A percentile compares a stretch with the other conserved stretches of the same genome.
Conservation (phyloP, 35 echinoderm and acorn worm species). For the Apostichopus japonicus region DNA sequence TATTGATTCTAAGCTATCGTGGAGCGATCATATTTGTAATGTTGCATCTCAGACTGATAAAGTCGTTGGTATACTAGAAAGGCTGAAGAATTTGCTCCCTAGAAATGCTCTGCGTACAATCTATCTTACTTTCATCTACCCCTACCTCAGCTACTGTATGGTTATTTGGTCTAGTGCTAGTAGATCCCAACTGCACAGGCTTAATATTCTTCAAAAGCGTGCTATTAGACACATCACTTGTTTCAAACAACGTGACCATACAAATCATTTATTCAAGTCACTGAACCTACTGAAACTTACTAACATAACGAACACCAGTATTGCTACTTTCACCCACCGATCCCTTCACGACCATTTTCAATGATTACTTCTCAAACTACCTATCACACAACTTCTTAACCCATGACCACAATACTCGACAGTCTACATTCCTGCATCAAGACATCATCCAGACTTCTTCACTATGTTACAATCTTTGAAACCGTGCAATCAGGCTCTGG, state of each 20-base stretch:
- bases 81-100: background rate
- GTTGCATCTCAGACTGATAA: no score
- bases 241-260: slow-evolving; percentile 4
- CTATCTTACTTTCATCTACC: background rate
- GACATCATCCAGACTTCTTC: no score
- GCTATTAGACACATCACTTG: slow-evolving; percentile 9
- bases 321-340: no score
- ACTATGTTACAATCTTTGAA: no score
- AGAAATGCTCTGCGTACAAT: background rate
- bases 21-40: background rate
- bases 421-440: no score
- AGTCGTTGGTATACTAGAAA: background rate
- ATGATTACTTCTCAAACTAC: no score
- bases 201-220: background rate
- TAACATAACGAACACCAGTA: no score
- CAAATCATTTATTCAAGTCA: background rate
- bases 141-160: background rate
- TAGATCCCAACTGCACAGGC: background rate
- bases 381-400: no score
- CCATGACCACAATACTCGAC: no score
- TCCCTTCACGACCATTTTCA: no score
- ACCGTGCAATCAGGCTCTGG: no score
- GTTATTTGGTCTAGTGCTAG: background rate
- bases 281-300: no score
- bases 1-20: background rate